phyloP scores from a whole-genome alignment of 2,888 invertebrate species.

The Torymus auratus region DNA sequence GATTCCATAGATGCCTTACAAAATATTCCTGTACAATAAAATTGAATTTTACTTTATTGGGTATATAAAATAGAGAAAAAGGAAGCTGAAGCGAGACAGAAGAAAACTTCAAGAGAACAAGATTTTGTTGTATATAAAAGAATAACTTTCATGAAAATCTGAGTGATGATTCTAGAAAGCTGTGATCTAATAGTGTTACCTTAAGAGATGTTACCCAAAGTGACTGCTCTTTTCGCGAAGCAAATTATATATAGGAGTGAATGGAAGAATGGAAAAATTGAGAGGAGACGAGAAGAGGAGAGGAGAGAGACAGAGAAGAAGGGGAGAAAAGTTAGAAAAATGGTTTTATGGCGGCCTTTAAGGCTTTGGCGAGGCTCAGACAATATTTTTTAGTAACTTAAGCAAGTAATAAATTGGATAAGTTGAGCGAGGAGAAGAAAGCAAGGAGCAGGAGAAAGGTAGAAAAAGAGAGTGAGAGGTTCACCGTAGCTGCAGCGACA shows the following conservation, averaged over 20 bases:
- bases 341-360: not conserved
- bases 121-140: not conserved
- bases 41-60: too few species aligned
- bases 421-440: conserved; percentile 11
- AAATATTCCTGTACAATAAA: too few species aligned
- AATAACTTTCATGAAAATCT: conserved; percentile 44
- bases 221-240: not conserved
- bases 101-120: not conserved
- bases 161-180: conserved; percentile 14
- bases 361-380: conserved; percentile 33
- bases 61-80: too few species aligned
- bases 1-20: too few species aligned
- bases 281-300: not conserved
- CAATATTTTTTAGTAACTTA: conserved; percentile 56
- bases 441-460: conserved; percentile 17
- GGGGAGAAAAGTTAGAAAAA: conserved; percentile 2
- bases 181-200: conserved; percentile 39
- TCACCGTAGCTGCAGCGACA: not conserved
- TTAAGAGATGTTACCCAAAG: conserved; percentile 33
- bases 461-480: too few species aligned
- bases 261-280: not conserved
- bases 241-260: not conserved
- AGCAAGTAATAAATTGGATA: conserved; percentile 58
- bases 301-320: not conserved
- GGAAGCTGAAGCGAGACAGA: too few species aligned